Conservation (phyloP, 2,797 vertebrate genomes). For the Cossypha caffra region DNA sequence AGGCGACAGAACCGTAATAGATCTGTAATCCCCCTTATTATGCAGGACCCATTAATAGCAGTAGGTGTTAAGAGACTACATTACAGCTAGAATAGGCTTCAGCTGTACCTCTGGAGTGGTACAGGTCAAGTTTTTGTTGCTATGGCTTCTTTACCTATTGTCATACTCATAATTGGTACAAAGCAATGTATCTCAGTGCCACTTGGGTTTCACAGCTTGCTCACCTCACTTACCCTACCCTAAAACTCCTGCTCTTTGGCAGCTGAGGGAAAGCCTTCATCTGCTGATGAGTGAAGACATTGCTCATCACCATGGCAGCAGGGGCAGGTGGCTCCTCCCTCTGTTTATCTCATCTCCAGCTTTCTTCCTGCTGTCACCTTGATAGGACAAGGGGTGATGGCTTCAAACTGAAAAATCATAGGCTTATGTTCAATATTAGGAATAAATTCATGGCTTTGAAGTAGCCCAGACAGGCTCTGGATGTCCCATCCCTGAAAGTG, state of each 20-base stretch:
- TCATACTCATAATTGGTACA: background rate
- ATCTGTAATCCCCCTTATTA: constrained; percentile 39
- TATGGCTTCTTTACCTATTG: constrained; percentile 19
- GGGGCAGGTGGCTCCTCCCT: fast-evolving
- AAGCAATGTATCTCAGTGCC: background rate
- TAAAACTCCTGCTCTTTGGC: background rate
- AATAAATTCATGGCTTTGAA: background rate
- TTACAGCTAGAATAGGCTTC: constrained; percentile 17
- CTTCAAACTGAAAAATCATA: background rate
- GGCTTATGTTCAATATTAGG: background rate
- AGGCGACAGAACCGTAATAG: constrained; percentile 45
- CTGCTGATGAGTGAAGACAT: background rate
- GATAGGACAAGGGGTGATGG: background rate
- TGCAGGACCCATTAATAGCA: constrained; percentile 20
- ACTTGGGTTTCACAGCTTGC: background rate
- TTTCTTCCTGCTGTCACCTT: background rate
- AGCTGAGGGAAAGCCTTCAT: background rate
- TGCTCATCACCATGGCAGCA: background rate
- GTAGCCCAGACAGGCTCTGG: background rate
- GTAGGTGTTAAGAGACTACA: constrained; percentile 31
- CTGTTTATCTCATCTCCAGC: background rate
- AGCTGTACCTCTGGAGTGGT: background rate
- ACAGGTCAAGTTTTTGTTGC: constrained; percentile 46
- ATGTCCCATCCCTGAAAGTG: background rate
- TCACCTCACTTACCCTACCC: background rate